phyloP scores from a whole-genome alignment of 35 echinoderm and acorn worm species.

The Hemicentrotus pulcherrimus region DNA sequence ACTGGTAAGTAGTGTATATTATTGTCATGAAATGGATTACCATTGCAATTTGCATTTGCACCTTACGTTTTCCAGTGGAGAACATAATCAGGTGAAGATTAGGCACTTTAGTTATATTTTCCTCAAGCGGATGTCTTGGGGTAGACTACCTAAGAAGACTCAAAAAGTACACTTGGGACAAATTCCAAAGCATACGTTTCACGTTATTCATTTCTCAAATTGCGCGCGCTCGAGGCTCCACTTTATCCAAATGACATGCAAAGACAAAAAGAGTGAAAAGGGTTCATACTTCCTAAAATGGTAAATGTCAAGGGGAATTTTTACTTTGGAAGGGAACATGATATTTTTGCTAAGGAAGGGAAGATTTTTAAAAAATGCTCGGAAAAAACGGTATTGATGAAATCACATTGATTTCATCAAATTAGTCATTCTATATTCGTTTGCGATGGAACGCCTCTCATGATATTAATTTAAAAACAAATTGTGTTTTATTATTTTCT shows the following conservation, averaged over 20 bases:
- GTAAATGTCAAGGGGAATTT: not conserved
- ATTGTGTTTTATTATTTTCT: no score
- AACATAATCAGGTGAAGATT: no score
- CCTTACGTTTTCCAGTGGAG: not conserved
- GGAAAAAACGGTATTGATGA: no score
- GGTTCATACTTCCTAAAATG: not conserved
- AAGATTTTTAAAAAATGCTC: no score
- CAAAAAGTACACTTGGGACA: not conserved
- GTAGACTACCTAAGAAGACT: not conserved
- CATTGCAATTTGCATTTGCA: not conserved
- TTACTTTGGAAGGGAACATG: no score
- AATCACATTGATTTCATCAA: no score
- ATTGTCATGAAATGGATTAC: no score
- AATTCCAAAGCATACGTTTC: not conserved
- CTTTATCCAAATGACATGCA: not conserved
- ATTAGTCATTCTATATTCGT: no score
- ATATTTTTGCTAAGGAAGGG: no score
- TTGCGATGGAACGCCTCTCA: no score
- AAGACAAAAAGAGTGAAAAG: not conserved
- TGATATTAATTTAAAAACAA: no score
- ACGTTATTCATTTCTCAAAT: not conserved
- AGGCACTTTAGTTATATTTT: not conserved
- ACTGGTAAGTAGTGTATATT: no score
- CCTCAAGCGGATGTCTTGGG: not conserved
- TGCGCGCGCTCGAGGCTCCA: not conserved